Evolutionary conservation across 2,888 invertebrate genomes (phyloP).

Genomic region (Phortica okadai): DNA sequence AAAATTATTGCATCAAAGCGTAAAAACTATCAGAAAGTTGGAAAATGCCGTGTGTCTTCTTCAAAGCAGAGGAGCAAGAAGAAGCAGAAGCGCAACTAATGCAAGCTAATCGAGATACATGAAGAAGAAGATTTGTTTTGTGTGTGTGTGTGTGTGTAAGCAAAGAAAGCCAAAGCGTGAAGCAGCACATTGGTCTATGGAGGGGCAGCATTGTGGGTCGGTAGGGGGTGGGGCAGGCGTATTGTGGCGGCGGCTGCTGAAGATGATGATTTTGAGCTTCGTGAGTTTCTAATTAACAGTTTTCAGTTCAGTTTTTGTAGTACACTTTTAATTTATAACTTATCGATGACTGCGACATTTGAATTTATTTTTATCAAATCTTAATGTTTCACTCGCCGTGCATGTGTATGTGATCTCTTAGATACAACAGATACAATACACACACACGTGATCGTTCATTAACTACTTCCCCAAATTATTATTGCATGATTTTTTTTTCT

Average conservation of each 20-base stretch:
- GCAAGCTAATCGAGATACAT: conserved; percentile 67
- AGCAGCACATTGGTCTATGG: not conserved
- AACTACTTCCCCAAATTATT: conserved; percentile 47
- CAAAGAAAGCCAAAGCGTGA: not conserved
- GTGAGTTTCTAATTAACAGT: conserved; percentile 70
- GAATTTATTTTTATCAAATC: conserved; percentile 64
- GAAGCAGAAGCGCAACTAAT: conserved; percentile 10
- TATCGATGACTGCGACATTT: conserved; percentile 71
- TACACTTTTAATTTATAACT: conserved; percentile 70
- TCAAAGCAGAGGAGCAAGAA: too few relatives aligned
- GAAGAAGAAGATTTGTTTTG: conserved; percentile 38
- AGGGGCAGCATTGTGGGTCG: not conserved
- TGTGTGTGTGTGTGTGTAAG: conserved; percentile 20
- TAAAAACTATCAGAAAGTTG: not conserved
- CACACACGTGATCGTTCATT: too few relatives aligned
- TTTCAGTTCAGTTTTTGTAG: conserved; percentile 53
- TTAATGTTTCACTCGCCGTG: conserved; percentile 11
- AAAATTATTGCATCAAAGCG: conserved; percentile 49
- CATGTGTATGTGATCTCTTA: conserved; percentile 1
- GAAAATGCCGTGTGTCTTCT: not conserved
- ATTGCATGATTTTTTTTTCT: conserved; percentile 30
- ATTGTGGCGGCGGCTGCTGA: conserved; percentile 3
- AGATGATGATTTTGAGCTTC: conserved; percentile 42
- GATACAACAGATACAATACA: not conserved
- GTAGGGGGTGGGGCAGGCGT: not conserved